Conservation (phyloP, 2,888 invertebrate genomes). For the Nephrotoma guestfalica region DNA sequence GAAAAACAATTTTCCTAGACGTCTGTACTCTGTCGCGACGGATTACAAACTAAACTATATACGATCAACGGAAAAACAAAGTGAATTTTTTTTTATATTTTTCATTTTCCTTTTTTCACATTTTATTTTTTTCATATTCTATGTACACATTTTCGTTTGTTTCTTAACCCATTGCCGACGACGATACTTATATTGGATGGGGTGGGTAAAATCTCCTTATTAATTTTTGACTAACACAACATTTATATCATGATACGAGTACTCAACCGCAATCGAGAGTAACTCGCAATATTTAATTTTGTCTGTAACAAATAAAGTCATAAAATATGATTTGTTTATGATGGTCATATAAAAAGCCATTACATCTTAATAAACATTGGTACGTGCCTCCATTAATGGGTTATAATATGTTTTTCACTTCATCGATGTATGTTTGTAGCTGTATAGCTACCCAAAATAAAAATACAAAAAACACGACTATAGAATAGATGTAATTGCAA, state of each 20-base stretch:
- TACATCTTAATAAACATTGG: not conserved
- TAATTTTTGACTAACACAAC: no score
- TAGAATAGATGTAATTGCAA: not conserved
- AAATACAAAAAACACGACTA: not conserved
- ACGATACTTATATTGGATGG: not conserved
- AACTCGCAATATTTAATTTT: no score
- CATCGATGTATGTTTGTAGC: not conserved
- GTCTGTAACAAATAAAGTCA: not conserved
- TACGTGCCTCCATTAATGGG: not conserved
- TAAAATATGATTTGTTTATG: not conserved
- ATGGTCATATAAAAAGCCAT: not conserved
- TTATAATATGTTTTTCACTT: not conserved
- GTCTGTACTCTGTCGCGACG: conserved; percentile 1
- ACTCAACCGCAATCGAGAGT: no score
- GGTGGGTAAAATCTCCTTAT: no score
- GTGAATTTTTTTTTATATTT: not conserved
- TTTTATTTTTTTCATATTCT: not conserved
- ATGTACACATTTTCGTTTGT: not conserved
- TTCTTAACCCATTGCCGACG: not conserved
- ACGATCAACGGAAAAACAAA: not conserved
- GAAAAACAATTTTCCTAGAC: not conserved
- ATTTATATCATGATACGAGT: no score
- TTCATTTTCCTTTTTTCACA: not conserved
- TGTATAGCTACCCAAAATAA: not conserved
- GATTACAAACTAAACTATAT: not conserved